Conservation (phyloP, 2,113 vertebrate genomes). For the Cavia porcellus region DNA sequence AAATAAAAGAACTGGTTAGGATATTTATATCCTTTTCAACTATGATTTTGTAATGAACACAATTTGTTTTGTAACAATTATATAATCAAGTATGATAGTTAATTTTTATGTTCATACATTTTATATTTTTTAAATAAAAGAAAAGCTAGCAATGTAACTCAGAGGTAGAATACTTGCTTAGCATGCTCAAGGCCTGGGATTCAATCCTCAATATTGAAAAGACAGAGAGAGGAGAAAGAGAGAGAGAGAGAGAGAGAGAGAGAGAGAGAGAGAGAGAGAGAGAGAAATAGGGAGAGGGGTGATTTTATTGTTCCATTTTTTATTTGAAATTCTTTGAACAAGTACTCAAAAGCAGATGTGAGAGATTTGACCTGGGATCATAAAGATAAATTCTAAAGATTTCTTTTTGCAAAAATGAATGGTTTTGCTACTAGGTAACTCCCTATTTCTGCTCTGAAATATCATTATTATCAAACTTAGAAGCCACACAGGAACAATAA, state of each 20-base stretch:
- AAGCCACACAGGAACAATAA: constrained; percentile 28
- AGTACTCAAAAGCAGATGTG: constrained; percentile 87
- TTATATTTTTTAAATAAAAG: not conserved
- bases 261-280: not conserved
- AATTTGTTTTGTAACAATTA: constrained; percentile 37
- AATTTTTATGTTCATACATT: not conserved
- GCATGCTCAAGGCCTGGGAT: not conserved
- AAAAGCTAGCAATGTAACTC: not conserved
- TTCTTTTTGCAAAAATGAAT: constrained; percentile 94
- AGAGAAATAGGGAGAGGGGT: not conserved
- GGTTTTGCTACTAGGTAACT: constrained; percentile 85
- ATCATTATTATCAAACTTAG: constrained; percentile 43
- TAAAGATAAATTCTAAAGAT: constrained; percentile 91
- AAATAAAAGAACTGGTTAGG: not conserved
- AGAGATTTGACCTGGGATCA: constrained; percentile 92
- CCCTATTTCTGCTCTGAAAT: constrained; percentile 67
- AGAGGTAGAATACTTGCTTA: not conserved
- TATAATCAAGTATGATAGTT: not conserved
- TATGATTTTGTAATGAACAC: not conserved
- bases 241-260: too few species aligned
- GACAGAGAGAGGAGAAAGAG: too few species aligned
- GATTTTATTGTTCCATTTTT: constrained; percentile 43
- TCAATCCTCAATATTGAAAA: not conserved
- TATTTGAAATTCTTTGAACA: constrained; percentile 79
- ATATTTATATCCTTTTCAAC: constrained; percentile 41